Percentiles rank a stretch among this genome's conserved stretches.
Evolutionary conservation across 2,888 invertebrate species (phyloP).

Genomic region (Halictus quadricinctus): DNA sequence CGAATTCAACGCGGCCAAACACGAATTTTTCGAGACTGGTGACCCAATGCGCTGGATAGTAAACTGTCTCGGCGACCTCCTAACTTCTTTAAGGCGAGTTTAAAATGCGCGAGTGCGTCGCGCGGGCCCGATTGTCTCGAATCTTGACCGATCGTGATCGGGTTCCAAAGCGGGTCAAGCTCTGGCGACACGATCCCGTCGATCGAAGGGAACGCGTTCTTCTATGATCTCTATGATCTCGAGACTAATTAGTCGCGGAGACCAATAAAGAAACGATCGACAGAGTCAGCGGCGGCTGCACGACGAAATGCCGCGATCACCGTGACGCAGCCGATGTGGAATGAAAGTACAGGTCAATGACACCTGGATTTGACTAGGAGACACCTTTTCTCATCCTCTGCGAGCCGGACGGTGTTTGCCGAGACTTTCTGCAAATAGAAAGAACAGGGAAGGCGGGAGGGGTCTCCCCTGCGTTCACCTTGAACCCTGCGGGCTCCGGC

Average conservation of each 20-base stretch:
- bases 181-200: not conserved
- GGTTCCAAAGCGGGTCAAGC: conserved; percentile 26
- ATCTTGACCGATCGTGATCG: conserved; percentile 57
- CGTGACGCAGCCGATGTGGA: not conserved
- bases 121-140: conserved; percentile 33
- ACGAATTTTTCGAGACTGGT: conserved; percentile 71
- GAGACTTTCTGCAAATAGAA: conserved; percentile 56
- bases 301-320: not conserved
- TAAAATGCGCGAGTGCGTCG: conserved; percentile 65
- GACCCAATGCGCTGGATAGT: conserved; percentile 79
- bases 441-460: conserved; percentile 20
- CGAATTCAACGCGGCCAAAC: conserved; percentile 65
- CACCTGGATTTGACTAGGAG: conserved; percentile 15
- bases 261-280: not conserved
- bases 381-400: conserved; percentile 14
- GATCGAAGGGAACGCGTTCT: not conserved
- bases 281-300: not conserved
- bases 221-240: not conserved
- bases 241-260: not conserved
- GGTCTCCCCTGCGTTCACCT: conserved; percentile 22
- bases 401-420: conserved; percentile 40
- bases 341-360: conserved; percentile 40
- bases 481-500: conserved; percentile 3
- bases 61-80: conserved; percentile 68
- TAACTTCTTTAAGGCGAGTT: conserved; percentile 70